phyloP scores from a whole-genome alignment of 2,888 invertebrate genomes.

The Meteorus colon region DNA sequence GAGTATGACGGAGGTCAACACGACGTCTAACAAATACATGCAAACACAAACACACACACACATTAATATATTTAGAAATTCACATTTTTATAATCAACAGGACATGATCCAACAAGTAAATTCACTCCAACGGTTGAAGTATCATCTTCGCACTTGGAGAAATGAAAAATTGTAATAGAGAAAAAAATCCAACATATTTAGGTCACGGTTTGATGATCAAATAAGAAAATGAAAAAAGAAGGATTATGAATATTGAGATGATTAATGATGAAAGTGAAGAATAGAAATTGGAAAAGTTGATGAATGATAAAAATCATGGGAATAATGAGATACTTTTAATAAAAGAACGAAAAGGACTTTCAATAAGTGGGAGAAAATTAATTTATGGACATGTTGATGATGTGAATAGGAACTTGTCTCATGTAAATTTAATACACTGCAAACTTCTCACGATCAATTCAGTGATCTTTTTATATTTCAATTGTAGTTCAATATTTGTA shows the following conservation, averaged over 20 bases:
- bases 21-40: conserved; percentile 6
- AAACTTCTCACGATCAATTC: too few species aligned
- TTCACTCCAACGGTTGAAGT: not conserved
- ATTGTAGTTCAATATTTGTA: too few species aligned
- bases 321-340: too few species aligned
- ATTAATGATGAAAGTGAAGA: not conserved
- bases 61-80: not conserved
- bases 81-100: not conserved
- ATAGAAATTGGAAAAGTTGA: not conserved
- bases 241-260: not conserved
- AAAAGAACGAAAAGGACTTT: too few species aligned
- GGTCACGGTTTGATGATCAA: conserved; percentile 9
- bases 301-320: too few species aligned
- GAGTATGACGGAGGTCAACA: conserved; percentile 43
- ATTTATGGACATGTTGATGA: too few species aligned
- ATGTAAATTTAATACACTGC: too few species aligned
- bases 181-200: not conserved
- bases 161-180: not conserved
- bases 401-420: too few species aligned
- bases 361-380: too few species aligned
- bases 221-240: not conserved
- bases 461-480: too few species aligned
- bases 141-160: not conserved
- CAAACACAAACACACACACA: not conserved
- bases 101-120: not conserved